Base-by-base conservation (phyloP, 2,113 vertebrate species). In the Spheniscus mendiculus region DNA sequence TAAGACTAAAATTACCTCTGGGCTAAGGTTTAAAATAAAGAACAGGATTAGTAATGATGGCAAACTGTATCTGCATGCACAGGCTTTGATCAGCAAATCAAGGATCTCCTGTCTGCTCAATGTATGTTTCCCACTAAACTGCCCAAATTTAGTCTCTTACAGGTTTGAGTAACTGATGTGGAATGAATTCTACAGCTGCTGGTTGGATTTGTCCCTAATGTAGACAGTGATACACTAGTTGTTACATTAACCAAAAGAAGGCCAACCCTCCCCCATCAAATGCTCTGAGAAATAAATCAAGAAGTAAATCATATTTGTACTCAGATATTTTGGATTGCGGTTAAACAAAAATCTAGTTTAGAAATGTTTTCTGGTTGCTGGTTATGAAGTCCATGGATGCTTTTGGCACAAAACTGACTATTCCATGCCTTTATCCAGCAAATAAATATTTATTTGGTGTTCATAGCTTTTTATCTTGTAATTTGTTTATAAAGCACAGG, bases 11-110 rank as follows among this genome's bases (percentile, higher is more conserved):
- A 56, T 94, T 89, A 90, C 89, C 42, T 92, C 65, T 67, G 44
- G 77, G 59, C 77, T 89, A 89, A 93, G 69, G 61, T 89, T 86
- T 82, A 85, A 96, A 97, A 73, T 67, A 94, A 93, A 92, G 59
- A 95, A 79, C 49, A 84, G 81, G 45, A 83, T 94, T 90, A 87
- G 27, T 50, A 77, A 83, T 78, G 45, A 80, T 50, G 30, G 38
- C 52, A 92, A 95, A 85, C 29, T 78, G 29, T 90, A 62, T 74
- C 69, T 87, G 29, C 40, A 47, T 65, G 32, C 58, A 87, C 27
- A 72, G 25, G 20, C 81, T 94, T 95, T 94, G 80, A 96, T 87
- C 77, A 91, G 15, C 69, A 93, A 87, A 96, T 89, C 61, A 91
- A 83, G 29, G 82, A n/a, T 50, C 40, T 92, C 40, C 66, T 87